A percentile compares a stretch with the other conserved stretches of the same genome.
Evolutionary conservation across 2,113 vertebrate species (phyloP).

Genomic region (Neotoma lepida): DNA sequence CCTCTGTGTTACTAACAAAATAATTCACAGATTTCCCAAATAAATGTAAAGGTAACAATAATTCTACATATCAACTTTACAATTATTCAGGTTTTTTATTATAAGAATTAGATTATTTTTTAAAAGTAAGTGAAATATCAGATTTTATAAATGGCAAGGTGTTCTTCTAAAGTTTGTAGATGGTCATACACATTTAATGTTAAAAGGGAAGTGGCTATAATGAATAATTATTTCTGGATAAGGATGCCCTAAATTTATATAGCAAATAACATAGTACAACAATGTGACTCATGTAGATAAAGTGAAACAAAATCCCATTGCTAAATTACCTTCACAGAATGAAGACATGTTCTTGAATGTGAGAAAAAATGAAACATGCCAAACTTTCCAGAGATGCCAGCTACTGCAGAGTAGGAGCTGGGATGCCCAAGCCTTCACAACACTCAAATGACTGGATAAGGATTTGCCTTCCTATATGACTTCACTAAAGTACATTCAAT

Average conservation of each 20-base stretch:
- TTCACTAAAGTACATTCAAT: conserved; percentile 72
- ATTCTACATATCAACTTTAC: neutral
- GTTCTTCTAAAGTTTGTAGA: neutral
- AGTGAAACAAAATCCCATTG: conserved; percentile 39
- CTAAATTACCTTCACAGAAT: conserved; percentile 83
- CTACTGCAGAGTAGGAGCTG: neutral
- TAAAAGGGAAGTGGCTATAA: conserved; percentile 9
- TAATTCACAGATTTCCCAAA: conserved; percentile 22
- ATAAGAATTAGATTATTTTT: conserved; percentile 34
- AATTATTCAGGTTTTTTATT: conserved; percentile 34
- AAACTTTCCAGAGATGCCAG: conserved; percentile 44
- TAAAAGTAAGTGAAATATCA: conserved; percentile 36
- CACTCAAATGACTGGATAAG: conserved; percentile 55
- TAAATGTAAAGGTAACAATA: conserved; percentile 6
- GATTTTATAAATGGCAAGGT: conserved; percentile 29
- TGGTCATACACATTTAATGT: neutral
- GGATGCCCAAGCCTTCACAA: conserved; percentile 54
- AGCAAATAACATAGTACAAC: conserved; percentile 3
- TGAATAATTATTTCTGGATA: conserved; percentile 10
- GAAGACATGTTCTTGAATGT: conserved; percentile 79
- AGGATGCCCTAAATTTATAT: conserved; percentile 13
- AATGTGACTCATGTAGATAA: neutral
- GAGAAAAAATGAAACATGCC: conserved; percentile 81
- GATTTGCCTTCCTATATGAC: conserved; percentile 59
- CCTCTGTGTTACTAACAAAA: conserved; percentile 6